A percentile compares a stretch with the other conserved stretches of the same genome.
Conservation (phyloP, 2,888 invertebrate species). For the Allacma fusca region DNA sequence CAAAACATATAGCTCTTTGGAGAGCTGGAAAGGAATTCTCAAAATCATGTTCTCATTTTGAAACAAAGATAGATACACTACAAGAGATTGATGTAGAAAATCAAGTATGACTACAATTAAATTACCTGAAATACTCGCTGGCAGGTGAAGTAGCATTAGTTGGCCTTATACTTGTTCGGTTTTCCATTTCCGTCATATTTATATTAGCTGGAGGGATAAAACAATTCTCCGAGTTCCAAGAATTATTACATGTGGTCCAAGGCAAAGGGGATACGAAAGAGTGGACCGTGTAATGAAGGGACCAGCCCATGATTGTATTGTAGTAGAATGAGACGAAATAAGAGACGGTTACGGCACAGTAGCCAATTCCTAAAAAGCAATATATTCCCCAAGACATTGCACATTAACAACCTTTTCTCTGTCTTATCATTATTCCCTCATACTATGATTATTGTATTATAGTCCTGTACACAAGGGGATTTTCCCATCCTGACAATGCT, state of each 20-base stretch:
- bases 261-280: slow-evolving; percentile 75
- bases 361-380: slow-evolving; percentile 73
- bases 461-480: no score
- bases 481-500: no score
- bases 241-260: slow-evolving; percentile 82
- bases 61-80: not conserved
- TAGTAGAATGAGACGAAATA: slow-evolving; percentile 84
- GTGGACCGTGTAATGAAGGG: slow-evolving; percentile 80
- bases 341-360: slow-evolving; percentile 80
- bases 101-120: not conserved
- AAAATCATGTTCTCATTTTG: no score
- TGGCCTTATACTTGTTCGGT: slow-evolving; percentile 47
- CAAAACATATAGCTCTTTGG: no score
- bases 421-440: no score
- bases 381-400: not conserved
- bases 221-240: slow-evolving; percentile 81
- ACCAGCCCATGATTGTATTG: slow-evolving; percentile 87
- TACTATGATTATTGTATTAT: no score
- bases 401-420: not conserved
- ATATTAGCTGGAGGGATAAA: slow-evolving; percentile 61
- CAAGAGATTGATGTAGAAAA: not conserved
- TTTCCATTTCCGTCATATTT: slow-evolving; percentile 47
- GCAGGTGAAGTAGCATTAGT: slow-evolving; percentile 72
- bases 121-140: slow-evolving; percentile 79
- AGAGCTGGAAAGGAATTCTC: no score